Percentiles rank a stretch among this genome's conserved stretches.
Conservation (phyloP, 1,140 invertebrate genomes). For the Orchestia grillus region DNA sequence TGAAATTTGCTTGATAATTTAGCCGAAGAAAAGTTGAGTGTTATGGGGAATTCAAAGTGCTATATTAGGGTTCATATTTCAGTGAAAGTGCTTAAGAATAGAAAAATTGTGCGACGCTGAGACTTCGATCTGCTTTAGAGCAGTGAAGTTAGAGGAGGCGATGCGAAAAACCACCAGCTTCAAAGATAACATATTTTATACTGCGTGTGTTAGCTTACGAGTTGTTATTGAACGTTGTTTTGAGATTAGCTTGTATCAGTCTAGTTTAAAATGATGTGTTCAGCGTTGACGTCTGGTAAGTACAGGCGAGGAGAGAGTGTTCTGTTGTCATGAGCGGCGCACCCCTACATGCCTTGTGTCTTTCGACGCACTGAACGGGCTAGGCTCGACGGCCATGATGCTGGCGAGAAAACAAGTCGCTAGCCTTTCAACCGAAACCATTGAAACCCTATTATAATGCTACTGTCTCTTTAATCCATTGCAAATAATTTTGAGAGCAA, state of each 20-base stretch:
- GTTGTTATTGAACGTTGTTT: background rate
- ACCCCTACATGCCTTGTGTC: background rate
- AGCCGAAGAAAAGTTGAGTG: background rate
- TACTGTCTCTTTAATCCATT: background rate
- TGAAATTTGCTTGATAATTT: background rate
- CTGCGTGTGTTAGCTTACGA: background rate
- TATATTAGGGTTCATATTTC: background rate
- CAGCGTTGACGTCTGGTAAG: background rate
- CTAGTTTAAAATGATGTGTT: background rate
- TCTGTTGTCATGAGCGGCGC: background rate
- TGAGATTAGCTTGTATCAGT: background rate
- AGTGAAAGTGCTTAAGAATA: conserved; percentile 36
- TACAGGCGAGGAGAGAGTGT: conserved; percentile 40
- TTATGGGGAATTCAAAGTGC: conserved; percentile 41
- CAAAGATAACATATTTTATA: background rate
- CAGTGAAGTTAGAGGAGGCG: conserved; percentile 45
- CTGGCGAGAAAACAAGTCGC: background rate
- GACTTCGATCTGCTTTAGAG: conserved; percentile 54
- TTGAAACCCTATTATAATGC: background rate
- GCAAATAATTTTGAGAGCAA: background rate
- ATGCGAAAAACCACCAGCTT: conserved; percentile 32
- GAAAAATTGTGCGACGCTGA: conserved; percentile 34
- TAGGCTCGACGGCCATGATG: conserved; percentile 39
- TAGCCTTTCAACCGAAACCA: conserved; percentile 35
- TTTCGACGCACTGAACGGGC: conserved; percentile 45